These are phyloP conservation scores for Alloscopus bannaensis DNA, from an alignment of 2,888 invertebrate genomes.

Conservation along the genomic window DNA sequence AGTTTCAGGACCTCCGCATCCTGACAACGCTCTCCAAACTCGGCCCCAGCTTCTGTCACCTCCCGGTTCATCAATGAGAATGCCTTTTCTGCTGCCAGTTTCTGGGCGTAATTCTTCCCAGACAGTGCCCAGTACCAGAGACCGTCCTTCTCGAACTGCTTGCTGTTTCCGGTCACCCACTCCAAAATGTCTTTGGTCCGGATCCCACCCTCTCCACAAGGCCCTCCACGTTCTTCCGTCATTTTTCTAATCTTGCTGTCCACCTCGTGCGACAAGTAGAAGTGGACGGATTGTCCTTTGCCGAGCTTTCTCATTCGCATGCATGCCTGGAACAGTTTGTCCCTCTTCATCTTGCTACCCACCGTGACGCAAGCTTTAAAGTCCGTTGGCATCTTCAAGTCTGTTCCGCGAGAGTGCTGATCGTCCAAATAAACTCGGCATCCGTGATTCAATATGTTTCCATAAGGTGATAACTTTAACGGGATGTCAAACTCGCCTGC, in stretches of 20 bases:
- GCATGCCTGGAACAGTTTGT: constrained; percentile 68
- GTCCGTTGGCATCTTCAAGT: constrained; percentile 59
- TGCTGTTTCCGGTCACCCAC: constrained; percentile 63
- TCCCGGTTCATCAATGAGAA: constrained; percentile 16
- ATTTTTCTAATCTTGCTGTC: neutral
- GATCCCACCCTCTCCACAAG: neutral
- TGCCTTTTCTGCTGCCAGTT: constrained; percentile 45
- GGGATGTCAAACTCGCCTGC: neutral
- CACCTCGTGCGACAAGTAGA: constrained; percentile 64
- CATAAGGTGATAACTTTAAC: constrained; percentile 60
- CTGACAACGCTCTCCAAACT: constrained; percentile 20
- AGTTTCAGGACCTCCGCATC: constrained; percentile 53
- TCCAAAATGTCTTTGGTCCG: constrained; percentile 50
- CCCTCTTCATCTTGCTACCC: constrained; percentile 59
- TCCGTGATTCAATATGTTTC: constrained; percentile 42
- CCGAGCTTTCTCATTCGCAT: constrained; percentile 68
- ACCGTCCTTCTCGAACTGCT: constrained; percentile 53
- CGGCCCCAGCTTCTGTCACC: constrained; percentile 9
- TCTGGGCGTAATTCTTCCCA: constrained; percentile 61
- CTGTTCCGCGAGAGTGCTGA: constrained; percentile 67
- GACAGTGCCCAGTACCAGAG: constrained; percentile 66
- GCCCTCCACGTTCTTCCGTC: neutral
- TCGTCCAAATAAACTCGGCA: constrained; percentile 68
- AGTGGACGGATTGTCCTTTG: constrained; percentile 57
- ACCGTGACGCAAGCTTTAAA: constrained; percentile 61